A percentile compares a stretch with the other conserved stretches of the same genome.
Evolutionary conservation across 2,113 vertebrate species (phyloP).

Genomic region (Laticauda colubrina): DNA sequence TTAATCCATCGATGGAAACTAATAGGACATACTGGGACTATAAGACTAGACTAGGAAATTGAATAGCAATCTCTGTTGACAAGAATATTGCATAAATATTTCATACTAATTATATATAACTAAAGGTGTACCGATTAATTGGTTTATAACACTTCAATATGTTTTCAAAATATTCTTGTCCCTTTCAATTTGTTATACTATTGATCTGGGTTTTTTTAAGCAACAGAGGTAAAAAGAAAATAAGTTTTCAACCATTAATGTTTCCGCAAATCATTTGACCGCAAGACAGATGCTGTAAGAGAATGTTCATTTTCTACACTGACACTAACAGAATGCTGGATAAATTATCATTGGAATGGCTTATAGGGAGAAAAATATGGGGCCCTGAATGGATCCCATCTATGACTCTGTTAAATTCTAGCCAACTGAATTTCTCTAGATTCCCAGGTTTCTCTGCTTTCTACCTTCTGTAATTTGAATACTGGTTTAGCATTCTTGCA

Average conservation of each 20-base stretch:
- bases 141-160: slow-evolving; percentile 21
- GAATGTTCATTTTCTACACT: not conserved
- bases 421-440: not conserved
- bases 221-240: slow-evolving; percentile 15
- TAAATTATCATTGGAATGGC: not conserved
- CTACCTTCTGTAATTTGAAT: not conserved
- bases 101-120: not conserved
- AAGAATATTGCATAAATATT: not conserved
- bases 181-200: not conserved
- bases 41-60: not conserved
- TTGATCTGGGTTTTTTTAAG: slow-evolving; percentile 28
- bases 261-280: not conserved
- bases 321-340: not conserved
- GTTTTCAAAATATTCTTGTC: not conserved
- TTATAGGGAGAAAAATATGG: not conserved
- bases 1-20: not conserved
- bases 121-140: not conserved
- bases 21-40: not conserved
- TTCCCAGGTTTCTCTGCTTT: not conserved
- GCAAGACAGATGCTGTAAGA: not conserved
- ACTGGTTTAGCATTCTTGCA: not conserved
- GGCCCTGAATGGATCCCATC: not conserved
- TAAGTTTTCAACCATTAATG: rapidly evolving
- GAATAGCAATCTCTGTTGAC: not conserved
- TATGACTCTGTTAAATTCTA: not conserved